These are phyloP conservation scores for Schizaphis graminum DNA, from an alignment of 2,888 invertebrate genomes.

Conservation along the genomic window DNA sequence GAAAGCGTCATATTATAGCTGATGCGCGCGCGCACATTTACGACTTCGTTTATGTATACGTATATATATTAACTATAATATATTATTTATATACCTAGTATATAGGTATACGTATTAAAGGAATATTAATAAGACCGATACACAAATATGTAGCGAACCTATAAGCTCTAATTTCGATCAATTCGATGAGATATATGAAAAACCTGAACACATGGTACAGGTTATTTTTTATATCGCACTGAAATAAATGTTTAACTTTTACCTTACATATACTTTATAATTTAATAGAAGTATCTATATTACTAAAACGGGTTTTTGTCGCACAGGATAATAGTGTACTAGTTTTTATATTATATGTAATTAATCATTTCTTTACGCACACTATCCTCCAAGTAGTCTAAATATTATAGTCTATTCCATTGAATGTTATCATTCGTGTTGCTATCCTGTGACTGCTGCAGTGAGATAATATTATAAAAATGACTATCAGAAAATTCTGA, in stretches of 20 bases:
- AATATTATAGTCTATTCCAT: background rate
- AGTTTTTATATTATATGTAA: background rate
- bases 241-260: background rate
- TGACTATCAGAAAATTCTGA: background rate
- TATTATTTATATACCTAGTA: too few relatives aligned
- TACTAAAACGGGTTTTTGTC: background rate
- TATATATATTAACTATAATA: background rate
- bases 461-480: background rate
- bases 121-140: background rate
- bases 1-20: background rate
- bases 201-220: background rate
- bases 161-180: background rate
- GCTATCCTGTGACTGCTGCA: background rate
- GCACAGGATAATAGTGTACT: background rate
- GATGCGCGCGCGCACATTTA: background rate
- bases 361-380: background rate
- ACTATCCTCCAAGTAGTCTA: background rate
- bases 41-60: background rate
- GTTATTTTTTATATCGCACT: background rate
- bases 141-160: background rate
- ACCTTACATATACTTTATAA: background rate
- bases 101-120: too few relatives aligned
- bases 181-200: background rate
- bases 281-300: background rate
- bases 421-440: background rate